These are phyloP conservation scores for Anticlea derivata DNA, from an alignment of 2,888 invertebrate species.

Conservation along the genomic window DNA sequence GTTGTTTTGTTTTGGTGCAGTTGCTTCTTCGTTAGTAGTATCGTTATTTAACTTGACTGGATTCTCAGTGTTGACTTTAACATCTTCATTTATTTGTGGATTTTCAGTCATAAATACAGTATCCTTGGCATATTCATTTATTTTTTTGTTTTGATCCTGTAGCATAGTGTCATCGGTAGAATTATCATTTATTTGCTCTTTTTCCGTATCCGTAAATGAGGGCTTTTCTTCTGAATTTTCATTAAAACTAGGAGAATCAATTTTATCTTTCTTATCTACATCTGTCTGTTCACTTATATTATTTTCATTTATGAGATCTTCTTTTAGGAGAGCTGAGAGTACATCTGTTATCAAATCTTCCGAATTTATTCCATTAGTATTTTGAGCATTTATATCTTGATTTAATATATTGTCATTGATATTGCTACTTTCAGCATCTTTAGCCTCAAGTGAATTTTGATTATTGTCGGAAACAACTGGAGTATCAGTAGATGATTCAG, in stretches of 20 bases:
- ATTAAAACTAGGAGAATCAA: not conserved
- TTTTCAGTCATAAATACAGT: not conserved
- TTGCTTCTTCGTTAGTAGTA: not conserved
- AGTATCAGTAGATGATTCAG: constrained; percentile 12
- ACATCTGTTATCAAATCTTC: constrained; percentile 9
- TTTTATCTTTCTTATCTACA: not conserved
- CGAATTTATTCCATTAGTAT: constrained; percentile 14
- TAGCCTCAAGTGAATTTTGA: constrained; percentile 9
- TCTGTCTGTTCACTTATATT: not conserved
- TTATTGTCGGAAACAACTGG: constrained; percentile 8
- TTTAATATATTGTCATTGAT: constrained; percentile 4
- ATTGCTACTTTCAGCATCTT: constrained; percentile 1
- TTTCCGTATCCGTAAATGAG: not conserved
- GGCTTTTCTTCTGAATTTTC: not conserved
- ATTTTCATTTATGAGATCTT: constrained; percentile 5
- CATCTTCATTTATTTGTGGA: constrained; percentile 2
- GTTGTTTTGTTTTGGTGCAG: not conserved
- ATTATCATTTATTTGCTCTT: constrained; percentile 2
- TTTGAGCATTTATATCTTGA: constrained; percentile 8
- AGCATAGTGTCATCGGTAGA: not conserved
- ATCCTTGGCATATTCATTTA: not conserved
- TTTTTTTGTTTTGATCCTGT: not conserved
- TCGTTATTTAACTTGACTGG: constrained; percentile 2
- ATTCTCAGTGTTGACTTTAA: not conserved
- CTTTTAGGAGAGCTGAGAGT: constrained; percentile 10